Evolutionary conservation across 2,888 invertebrate genomes (phyloP), one percentile per base, ranked within the genome.

Genomic region (Biston stratarius): DNA sequence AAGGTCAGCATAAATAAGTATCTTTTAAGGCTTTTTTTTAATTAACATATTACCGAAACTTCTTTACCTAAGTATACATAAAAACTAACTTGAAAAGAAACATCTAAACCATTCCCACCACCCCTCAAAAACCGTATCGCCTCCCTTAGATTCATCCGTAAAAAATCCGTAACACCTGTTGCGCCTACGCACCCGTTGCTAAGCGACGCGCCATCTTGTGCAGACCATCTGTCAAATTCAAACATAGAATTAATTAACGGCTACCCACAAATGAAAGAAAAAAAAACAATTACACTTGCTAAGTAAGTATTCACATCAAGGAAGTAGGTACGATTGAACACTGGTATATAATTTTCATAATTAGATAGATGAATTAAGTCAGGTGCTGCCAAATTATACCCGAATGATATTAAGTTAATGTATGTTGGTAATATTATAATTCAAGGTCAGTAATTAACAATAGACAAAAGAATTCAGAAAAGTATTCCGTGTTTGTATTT

Each of bases 171-270:
- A 83, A 84, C 92, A 93, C 92, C 92, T 92, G 93, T 89, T 89
- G 89, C 89, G 83, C 87, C 88, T 73, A 84, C 91, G 88, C 91
- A 89, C 86, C 87, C 87, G 90, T 83, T 82, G 89, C 83, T 78
- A 80, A 38, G 84, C 79, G 76, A 83, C 69, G 80, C 88, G 84
- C 86, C 89, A 88, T 89, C 83, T 89, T 88, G 83, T 79, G 70
- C 70, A 72, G 66, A 74, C 91, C 93, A 92, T 92, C 91, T 93
- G 93, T 92, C 91, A 90, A 91, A 89, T 87, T 85, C 81, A 86
- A 83, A 86, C 86, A 85, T 79, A 73, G 80, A 75, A 82, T 82
- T 83, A 83, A 67, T 38, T 56, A 61, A 53, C 57, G 52, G 56
- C 61, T 47, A 59, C 12, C 48, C 34, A 24, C 42, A 10, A 55